Evolutionary conservation across 1,140 invertebrate species (phyloP).

Genomic region (Helicorthomorpha holstii): DNA sequence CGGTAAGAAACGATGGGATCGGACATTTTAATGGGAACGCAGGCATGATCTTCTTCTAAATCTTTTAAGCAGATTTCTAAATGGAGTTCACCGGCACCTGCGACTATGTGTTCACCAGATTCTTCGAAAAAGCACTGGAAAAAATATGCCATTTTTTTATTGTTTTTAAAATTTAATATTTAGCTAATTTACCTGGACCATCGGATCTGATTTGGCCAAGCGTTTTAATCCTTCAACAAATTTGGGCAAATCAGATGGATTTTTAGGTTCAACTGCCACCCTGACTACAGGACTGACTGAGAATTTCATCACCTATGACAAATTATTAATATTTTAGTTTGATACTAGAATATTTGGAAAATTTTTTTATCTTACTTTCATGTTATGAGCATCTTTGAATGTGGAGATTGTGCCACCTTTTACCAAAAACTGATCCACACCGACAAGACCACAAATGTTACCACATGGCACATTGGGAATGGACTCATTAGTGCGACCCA

Average conservation of each 20-base stretch:
- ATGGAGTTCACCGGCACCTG: constrained; percentile 97
- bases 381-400: constrained; percentile 97
- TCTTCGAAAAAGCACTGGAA: constrained; percentile 95
- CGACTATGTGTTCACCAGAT: constrained; percentile 98
- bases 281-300: constrained; percentile 97
- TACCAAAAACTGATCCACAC: constrained; percentile 98
- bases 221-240: constrained; percentile 94
- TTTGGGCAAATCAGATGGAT: constrained; percentile 97
- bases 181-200: constrained; percentile 70
- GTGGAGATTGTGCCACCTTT: constrained; percentile 99
- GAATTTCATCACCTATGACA: constrained; percentile 74
- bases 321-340: neutral
- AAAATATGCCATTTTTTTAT: neutral
- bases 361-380: constrained; percentile 39
- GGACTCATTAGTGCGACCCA: constrained; percentile 98
- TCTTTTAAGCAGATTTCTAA: constrained; percentile 99
- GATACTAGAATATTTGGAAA: neutral
- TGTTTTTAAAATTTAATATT: too few species aligned
- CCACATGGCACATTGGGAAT: constrained; percentile 99
- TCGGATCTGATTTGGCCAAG: constrained; percentile 98
- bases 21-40: constrained; percentile 96
- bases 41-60: constrained; percentile 98
- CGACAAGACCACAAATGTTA: constrained; percentile 99
- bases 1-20: constrained; percentile 99
- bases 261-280: constrained; percentile 98